Evolutionary conservation across 1,140 invertebrate species (phyloP), one percentile per base, ranked within the genome.

Genomic region (Hylaeus volcanicus): DNA sequence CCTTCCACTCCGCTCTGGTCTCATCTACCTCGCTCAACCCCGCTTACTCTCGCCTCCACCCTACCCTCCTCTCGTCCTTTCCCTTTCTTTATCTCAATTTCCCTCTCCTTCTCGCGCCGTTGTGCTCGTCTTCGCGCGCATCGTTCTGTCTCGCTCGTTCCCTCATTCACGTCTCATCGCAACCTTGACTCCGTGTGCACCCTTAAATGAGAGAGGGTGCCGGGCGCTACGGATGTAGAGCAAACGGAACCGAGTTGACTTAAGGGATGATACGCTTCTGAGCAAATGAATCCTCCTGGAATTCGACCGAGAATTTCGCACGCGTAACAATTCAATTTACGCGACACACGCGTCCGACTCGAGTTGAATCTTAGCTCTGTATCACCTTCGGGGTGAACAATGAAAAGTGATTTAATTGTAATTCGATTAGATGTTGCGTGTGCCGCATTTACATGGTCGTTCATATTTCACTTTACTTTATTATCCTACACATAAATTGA

Each of bases 101-200:
- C 26, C 60, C 82, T 87, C 83, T 87, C 84, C 71, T 82, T 80
- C 81, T 88, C 71, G 70, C 83, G 65, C 61, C 64, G 51, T 41
- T 66, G 70, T 73, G 48, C 70, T 73, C 74, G 58, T 69, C 74
- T 82, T 68, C 69, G 63, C 37, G 63, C 14, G 64, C 66, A 53
- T 45, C 65, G 39, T 68, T 58, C 76, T 72, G 53, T 79, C 64
- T 80, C 70, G 63, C 76, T 51, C 74, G 85, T 79, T 83, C 81
- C 83, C 90, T 89, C 89, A 89, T 91, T 91, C 90, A 90, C 83
- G 88, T 82, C 82, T 89, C 86, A 83, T 86, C 85, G 83, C 84
- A 84, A 86, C 87, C 88, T 90, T 90, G 86, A 86, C 85, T 87
- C 79, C 79, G 82, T 79, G 70, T 89, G 85, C 86, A 84, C 86